Conservation (phyloP, 2,888 invertebrate species). For the Aethes cnicana region DNA sequence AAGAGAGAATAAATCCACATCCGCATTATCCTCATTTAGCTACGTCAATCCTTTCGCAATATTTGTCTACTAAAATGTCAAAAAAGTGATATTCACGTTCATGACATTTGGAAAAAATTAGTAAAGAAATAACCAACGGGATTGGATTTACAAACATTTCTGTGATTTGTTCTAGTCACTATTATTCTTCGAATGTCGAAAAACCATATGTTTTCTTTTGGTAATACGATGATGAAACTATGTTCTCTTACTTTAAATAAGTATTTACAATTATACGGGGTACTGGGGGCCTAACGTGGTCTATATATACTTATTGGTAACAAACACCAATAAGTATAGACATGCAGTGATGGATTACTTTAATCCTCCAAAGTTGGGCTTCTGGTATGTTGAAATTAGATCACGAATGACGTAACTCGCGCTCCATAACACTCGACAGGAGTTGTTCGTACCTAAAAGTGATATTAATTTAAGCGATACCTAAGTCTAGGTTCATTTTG, state of each 20-base stretch:
- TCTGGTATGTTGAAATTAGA: conserved; percentile 43
- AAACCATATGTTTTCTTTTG: conserved; percentile 2
- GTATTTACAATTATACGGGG: conserved; percentile 39
- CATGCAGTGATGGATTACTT: too few species aligned
- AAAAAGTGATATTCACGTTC: too few species aligned
- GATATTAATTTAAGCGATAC: conserved; percentile 79
- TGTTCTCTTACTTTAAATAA: conserved; percentile 6
- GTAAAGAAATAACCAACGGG: too few species aligned
- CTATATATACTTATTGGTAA: too few species aligned
- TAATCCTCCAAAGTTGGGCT: too few species aligned
- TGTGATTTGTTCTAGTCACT: conserved; percentile 61
- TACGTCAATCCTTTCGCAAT: neutral
- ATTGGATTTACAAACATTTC: too few species aligned
- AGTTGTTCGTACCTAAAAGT: conserved; percentile 67
- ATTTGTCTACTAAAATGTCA: too few species aligned
- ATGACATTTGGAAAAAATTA: too few species aligned
- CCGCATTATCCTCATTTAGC: conserved; percentile 3
- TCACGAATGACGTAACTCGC: conserved; percentile 40
- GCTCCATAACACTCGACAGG: conserved; percentile 23
- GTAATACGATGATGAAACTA: neutral
- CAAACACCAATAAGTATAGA: too few species aligned
- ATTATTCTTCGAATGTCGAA: conserved; percentile 15
- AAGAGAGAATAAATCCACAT: conserved; percentile 78
- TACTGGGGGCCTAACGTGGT: conserved; percentile 41
- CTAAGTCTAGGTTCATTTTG: conserved; percentile 67